A percentile compares a stretch with the other conserved stretches of the same genome.
Conservation (phyloP, 2,113 vertebrate genomes). For the Arvicanthis niloticus region DNA sequence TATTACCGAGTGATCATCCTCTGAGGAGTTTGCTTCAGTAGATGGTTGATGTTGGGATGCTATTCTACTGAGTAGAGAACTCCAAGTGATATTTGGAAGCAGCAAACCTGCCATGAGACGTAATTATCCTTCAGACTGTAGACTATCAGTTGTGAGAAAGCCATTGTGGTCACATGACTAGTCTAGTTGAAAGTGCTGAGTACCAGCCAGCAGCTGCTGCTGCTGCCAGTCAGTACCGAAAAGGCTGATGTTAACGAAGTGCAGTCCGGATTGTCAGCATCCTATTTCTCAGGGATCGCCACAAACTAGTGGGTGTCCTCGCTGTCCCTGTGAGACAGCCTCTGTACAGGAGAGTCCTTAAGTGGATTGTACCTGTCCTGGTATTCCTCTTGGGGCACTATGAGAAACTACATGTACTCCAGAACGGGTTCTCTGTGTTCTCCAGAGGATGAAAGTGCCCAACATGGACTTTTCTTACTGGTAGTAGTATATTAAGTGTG, state of each 20-base stretch:
- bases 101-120: conserved; percentile 78
- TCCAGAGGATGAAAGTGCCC: conserved; percentile 60
- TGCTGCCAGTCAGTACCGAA: conserved; percentile 47
- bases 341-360: conserved; percentile 64
- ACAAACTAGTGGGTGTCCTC: conserved; percentile 74
- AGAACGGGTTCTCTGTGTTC: conserved; percentile 3
- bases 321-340: conserved; percentile 48
- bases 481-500: conserved; percentile 40
- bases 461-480: conserved; percentile 51
- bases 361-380: conserved; percentile 10
- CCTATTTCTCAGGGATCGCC: conserved; percentile 78
- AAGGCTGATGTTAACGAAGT: conserved; percentile 11
- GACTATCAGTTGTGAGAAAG: conserved; percentile 59
- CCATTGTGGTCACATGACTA: conserved; percentile 35
- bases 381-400: not conserved
- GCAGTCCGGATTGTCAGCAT: conserved; percentile 50
- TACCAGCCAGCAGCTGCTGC: conserved; percentile 29
- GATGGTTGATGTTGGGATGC: conserved; percentile 55
- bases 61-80: conserved; percentile 45
- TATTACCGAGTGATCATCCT: conserved; percentile 35
- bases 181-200: conserved; percentile 2
- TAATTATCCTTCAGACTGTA: conserved; percentile 72
- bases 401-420: conserved; percentile 32
- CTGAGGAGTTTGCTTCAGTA: conserved; percentile 34
- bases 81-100: conserved; percentile 74